Base-by-base conservation (phyloP, 37 sponge, comb jelly and placozoan genomes). In the Aplysina aerophoba region DNA sequence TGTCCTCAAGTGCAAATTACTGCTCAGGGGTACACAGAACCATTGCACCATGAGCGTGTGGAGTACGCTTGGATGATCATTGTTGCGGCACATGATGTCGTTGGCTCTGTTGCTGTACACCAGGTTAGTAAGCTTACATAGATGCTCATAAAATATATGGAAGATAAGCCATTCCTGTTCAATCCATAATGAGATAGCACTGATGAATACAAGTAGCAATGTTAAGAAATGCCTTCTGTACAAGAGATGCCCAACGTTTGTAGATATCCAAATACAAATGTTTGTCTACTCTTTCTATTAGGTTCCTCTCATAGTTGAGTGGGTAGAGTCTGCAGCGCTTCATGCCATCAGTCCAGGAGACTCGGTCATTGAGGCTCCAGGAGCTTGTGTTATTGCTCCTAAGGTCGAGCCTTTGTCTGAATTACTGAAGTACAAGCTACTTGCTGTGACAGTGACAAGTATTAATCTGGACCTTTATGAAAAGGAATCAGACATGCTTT, bases 41-140 rank as follows among this genome's bases (percentile, higher is more conserved):
- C 79, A 12, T 28, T 93, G 61, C 81, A 61, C 74, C 58, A 82
- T 30, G 90, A 93, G 82, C 68, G 94, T 13, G 94, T 93, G 81
- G 93, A 93, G 85, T 93, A 93, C 73, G 93, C 90, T 21, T 90
- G 94, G 94, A 33, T 93, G 73, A 93, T 90, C 81, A 71, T 85
- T 53, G 74, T 93, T n/a, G 25, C 36, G 16, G 36, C 87, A 1
- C 79, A 72, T 15, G 69, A 71, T 21, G 73, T 93, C 14, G 41
- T 79, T 14, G 94, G 88, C 20, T 60, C 88, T 21, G 30, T 90
- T 34, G 78, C 85, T 25, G 71, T 81, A 34, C 50, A 57, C 25
- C 89, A 92, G 81, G 93, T 92, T 25, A 30, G 81, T 59, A 27
- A 36, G 14, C n/a, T n/a, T n/a, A n/a, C n/a, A n/a, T n/a, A n/a